Evolutionary conservation across 2,797 vertebrate genomes (phyloP), one percentile per base, ranked within the genome.

Genomic region (Gephyroberyx darwinii): DNA sequence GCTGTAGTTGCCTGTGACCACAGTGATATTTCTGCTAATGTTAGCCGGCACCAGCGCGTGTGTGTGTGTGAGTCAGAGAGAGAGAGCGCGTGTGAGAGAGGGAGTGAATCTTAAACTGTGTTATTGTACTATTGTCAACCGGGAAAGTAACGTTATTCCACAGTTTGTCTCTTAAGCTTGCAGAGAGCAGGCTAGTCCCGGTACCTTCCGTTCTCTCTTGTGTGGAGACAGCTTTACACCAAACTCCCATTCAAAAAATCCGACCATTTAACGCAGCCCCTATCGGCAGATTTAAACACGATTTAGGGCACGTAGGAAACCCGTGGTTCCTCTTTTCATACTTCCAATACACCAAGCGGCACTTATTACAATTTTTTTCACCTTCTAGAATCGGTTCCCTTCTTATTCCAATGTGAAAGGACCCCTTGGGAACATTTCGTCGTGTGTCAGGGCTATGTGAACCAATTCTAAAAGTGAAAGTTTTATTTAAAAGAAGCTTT

Each of bases 1-100:
- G 60, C 35, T 61, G 52, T 5, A 68, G 54, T 35, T 9, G 72
- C 31, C 53, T 59, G 50, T 30, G 51, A 58, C 54, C 70, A 77
- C 75, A 48, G 63, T 43, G 71, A 41, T 37, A 48, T 56, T 7
- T 4, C 3, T 20, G 56, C 73, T 43, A 7, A 45, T 31, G 56
- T 52, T 55, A 69, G 58, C 47, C 63, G 47, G 75, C 55, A 55
- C 9, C 33, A 16, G 8, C 19, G 68, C 17, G 67, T 43, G 66
- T 66, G 66, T 30, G 41, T 54, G 66, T 60, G 62, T 57, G 70
- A 19, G 53, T 22, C 20, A 19, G 2, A 30, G 39, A 35, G 71
- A 35, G 37, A 8, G 8, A 9, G 37, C 2, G 37, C 3, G 8
- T 3, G 8, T 2, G 37, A 51, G 14, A 9, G 19, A 10, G 19